Base-by-base conservation (phyloP, 2,888 invertebrate genomes). In the Heterodera filipjevi region DNA sequence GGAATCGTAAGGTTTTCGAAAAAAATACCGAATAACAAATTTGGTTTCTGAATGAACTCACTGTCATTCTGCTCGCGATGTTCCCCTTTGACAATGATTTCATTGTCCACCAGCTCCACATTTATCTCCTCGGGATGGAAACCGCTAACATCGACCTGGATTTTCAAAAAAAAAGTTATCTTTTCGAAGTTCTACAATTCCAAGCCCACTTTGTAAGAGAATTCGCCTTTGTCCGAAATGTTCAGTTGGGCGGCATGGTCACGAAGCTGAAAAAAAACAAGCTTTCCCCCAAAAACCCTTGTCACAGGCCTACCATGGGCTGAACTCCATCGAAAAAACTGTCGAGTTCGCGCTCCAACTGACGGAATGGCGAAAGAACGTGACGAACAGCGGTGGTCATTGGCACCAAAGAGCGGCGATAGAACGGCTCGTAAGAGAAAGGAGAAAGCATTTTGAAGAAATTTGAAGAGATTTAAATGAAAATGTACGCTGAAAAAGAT, bases 91-190 rank as follows among this genome's bases (percentile, higher is more conserved):
- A 75, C 68, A 8, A 75, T 33, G 10, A 75, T 44, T n/a, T 75
- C 75, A 12, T 75, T 75, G 19, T 66, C 75, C 0, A 49, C 19
- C 66, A 75, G 44, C 33, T 75, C 66, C 27, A 75, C 75, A 22
- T 66, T 66, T 27, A 75, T 8, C n/a, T 77, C 77, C 32, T 77
- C 77, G 44, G 77, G 77, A 22, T 44, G 77, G 22, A 77, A 77
- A 16, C 77, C 77, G n/a, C 71, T 72, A 0, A 71, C 77, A 44
- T 77, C 77, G 14, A 77, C 59, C 59, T 59, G n/a, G 27, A 59
- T 6, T 59, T 53, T 0, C 0, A n/a, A n/a, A 39, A 2, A 12
- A 12, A 39, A 39, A 49, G 16, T 3, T 3, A 16, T 16, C 10
- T 49, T 49, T 0, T 3, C 49, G 3, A 49, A 16, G 14, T 0